phyloP scores from a whole-genome alignment of 2,888 invertebrate species.

The Eueremaeus valkanovi region DNA sequence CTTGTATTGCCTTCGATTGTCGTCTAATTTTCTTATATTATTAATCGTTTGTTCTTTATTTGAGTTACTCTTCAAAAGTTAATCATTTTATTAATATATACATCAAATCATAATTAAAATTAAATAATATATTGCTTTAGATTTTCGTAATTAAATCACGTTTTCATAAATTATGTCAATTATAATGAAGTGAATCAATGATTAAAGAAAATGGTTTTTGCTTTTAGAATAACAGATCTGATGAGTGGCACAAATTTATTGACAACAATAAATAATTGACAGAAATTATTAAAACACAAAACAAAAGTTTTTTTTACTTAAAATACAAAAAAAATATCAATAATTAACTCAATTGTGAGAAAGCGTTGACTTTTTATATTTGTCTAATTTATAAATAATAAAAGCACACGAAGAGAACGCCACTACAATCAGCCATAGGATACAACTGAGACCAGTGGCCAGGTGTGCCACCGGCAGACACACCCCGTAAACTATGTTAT shows the following conservation, averaged over 20 bases:
- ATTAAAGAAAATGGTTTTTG: neutral
- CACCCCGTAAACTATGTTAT: slow-evolving; percentile 44
- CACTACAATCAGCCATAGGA: slow-evolving; percentile 45
- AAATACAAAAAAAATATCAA: neutral
- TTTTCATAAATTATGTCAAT: neutral
- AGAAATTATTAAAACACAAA: neutral
- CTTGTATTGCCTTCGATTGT: neutral
- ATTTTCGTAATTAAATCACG: neutral
- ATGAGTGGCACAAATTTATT: slow-evolving; percentile 13
- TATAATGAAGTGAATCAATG: neutral
- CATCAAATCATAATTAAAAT: neutral
- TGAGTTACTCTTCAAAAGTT: no score
- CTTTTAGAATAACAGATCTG: neutral
- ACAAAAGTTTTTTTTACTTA: no score
- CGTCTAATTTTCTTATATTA: neutral
- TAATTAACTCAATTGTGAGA: neutral
- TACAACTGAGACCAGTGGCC: slow-evolving; percentile 43
- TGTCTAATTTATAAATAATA: slow-evolving; percentile 36
- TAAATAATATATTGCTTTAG: neutral
- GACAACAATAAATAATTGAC: slow-evolving; percentile 27
- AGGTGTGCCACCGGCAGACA: slow-evolving; percentile 46
- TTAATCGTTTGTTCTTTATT: neutral
- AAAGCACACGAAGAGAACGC: slow-evolving; percentile 36
- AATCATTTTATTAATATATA: neutral
- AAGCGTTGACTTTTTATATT: slow-evolving; percentile 31